phyloP scores from a whole-genome alignment of 2,888 invertebrate genomes.

The Aphodius granarius region DNA sequence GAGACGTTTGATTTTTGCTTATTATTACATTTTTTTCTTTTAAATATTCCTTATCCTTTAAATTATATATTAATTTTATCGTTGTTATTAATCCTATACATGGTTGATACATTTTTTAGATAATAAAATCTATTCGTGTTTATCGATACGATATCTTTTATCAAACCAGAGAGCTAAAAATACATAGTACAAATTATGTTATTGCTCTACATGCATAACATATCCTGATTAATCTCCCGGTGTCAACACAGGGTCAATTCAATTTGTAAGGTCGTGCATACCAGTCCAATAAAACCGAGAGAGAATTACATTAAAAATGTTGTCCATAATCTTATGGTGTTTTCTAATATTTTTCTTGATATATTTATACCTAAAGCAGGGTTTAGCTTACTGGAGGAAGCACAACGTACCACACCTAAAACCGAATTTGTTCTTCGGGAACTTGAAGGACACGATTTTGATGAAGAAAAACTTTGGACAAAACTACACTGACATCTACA shows the following conservation, averaged over 20 bases:
- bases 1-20: slow-evolving; percentile 26
- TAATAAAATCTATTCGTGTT: not conserved
- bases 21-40: no score
- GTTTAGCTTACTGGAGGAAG: slow-evolving; percentile 34
- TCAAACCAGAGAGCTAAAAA: no score
- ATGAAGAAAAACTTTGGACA: slow-evolving; percentile 38
- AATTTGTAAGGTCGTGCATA: no score
- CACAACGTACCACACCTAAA: slow-evolving; percentile 37
- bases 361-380: slow-evolving; percentile 13
- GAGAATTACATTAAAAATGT: not conserved
- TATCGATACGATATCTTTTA: not conserved
- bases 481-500: slow-evolving; percentile 36
- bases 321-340: not conserved
- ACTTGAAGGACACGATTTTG: slow-evolving; percentile 38
- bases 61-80: no score
- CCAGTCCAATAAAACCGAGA: not conserved
- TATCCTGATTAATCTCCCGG: no score
- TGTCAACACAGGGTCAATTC: no score
- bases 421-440: slow-evolving; percentile 38
- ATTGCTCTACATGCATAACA: no score
- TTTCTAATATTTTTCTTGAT: not conserved
- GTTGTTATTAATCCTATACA: not conserved
- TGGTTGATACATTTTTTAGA: not conserved
- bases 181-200: no score
- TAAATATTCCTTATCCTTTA: no score